Base-by-base conservation (phyloP, 2,888 invertebrate genomes). In the Drosophila paramelanica region DNA sequence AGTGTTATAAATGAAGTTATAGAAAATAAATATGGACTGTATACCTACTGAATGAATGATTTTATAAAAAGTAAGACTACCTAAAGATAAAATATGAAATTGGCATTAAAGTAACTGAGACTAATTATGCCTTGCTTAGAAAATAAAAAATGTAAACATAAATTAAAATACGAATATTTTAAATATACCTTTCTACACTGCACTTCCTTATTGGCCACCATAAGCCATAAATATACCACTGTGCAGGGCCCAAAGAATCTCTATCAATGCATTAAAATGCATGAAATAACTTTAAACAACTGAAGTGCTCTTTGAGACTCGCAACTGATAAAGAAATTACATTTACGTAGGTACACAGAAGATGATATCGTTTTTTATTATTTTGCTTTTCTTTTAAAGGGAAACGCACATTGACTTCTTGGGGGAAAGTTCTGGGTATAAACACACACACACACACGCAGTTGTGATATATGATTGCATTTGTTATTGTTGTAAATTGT, bases 261-360 rank as follows among this genome's bases (percentile, higher is more conserved):
- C 56, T 17, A 53, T 62, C 71, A 45, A 45, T 41, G 49, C 39
- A 53, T 55, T 43, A 1, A 41, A 56, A 55, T 41, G 55, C 42
- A 62, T 10, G 36, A 20, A 56, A 56, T 20, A 71, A 58, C 42
- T 58, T 62, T 56, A 51, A 73, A 67, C 38, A 60, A 58, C 57
- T 73, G 60, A 65, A 73, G 73, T 73, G 73, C 68, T 46, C 73
- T 59, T 49, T 27, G 59, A 43, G 62, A 57, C 58, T 49, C 38
- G 50, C 46, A 39, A 49, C 62, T 77, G 75, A 77, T 75, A 77
- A 72, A 47, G 36, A 43, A 59, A 60, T 53, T 61, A 61, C 60
- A 60, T 55, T 58, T 69, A 27, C 55, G 50, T 59, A 50, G 45
- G 51, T 67, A 66, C 23, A 56, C 20, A 47, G 23, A 43, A 20